A percentile compares a stretch with the other conserved stretches of the same genome.
Conservation (phyloP, 2,113 vertebrate species). For the Callochromis pleurospilus region DNA sequence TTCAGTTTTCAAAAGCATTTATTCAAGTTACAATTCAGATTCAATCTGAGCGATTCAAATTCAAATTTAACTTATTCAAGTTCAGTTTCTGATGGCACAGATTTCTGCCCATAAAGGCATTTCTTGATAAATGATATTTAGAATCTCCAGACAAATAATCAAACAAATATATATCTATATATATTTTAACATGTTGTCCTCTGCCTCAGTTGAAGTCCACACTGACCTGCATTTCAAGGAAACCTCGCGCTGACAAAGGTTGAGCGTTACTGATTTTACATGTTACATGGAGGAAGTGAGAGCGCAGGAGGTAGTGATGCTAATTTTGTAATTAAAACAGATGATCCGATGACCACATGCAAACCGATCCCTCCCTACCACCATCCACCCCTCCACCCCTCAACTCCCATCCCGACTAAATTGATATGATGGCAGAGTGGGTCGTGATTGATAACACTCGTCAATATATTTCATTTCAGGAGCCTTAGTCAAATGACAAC, state of each 20-base stretch:
- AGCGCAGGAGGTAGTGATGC: slow-evolving; percentile 44
- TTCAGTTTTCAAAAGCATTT: too few species aligned
- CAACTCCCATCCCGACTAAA: background rate
- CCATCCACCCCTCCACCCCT: background rate
- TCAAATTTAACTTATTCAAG: too few species aligned
- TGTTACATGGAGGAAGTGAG: background rate
- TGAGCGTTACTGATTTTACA: slow-evolving; percentile 17
- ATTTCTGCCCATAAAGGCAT: too few species aligned
- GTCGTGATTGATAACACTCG: slow-evolving; percentile 75
- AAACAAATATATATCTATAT: background rate
- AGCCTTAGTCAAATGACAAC: slow-evolving; percentile 84
- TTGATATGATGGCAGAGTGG: slow-evolving; percentile 55
- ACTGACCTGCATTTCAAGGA: background rate
- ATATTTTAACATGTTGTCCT: background rate
- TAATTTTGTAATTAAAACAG: slow-evolving; percentile 73
- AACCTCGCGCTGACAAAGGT: background rate
- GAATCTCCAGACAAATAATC: background rate
- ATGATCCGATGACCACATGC: slow-evolving; percentile 67
- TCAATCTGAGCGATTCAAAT: too few species aligned
- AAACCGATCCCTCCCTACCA: slow-evolving; percentile 31
- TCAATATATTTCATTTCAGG: slow-evolving; percentile 79
- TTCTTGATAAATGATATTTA: background rate
- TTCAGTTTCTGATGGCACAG: too few species aligned
- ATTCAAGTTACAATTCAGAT: too few species aligned
- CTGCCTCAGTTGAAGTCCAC: background rate